Percentiles rank a stretch among this genome's conserved stretches.
Conservation (phyloP, 23 tunicate genomes). For the Styela clava region DNA sequence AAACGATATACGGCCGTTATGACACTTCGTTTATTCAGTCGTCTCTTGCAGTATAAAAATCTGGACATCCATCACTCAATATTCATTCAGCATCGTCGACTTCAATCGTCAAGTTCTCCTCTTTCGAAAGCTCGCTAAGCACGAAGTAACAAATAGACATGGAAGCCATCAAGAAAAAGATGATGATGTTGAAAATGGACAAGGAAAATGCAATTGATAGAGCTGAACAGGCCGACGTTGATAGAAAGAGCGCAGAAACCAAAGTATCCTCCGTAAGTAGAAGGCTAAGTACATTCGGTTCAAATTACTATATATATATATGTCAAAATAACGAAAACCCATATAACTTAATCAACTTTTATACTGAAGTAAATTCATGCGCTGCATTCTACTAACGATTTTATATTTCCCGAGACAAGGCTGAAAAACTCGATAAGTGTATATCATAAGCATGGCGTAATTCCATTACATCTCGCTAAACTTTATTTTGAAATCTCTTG, state of each 20-base stretch:
- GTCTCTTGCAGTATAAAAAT: neutral
- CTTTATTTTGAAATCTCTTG: too few species aligned
- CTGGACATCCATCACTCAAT: neutral
- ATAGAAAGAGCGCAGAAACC: slow-evolving; percentile 78
- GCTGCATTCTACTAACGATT: too few species aligned
- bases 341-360: too few species aligned
- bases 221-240: slow-evolving; percentile 93
- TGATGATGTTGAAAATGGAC: slow-evolving; percentile 94
- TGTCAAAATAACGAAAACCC: too few species aligned
- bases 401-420: too few species aligned
- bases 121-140: neutral
- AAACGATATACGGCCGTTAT: neutral
- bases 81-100: neutral
- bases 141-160: slow-evolving; percentile 28
- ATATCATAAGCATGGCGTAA: too few species aligned
- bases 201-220: slow-evolving; percentile 92
- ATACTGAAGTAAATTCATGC: too few species aligned
- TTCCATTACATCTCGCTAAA: too few species aligned
- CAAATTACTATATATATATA: too few species aligned
- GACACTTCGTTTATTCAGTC: neutral
- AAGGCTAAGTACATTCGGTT: too few species aligned
- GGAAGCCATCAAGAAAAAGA: slow-evolving; percentile 99
- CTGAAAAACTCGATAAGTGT: too few species aligned
- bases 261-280: slow-evolving; percentile 69
- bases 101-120: neutral